Base-by-base conservation (phyloP, 2,797 vertebrate genomes). In the Labeo calbasu region DNA sequence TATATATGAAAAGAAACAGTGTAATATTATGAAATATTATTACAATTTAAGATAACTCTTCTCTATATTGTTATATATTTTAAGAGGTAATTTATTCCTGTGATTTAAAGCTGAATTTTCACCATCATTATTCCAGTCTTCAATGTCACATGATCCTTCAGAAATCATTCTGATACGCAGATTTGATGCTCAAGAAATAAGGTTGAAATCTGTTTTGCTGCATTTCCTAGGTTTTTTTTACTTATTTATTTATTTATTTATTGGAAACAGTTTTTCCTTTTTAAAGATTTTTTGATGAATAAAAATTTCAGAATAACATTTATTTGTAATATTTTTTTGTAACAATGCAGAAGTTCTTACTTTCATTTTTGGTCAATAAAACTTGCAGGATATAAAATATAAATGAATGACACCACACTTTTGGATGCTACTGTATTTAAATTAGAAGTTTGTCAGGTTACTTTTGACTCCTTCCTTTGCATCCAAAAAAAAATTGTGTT, bases 401-500 rank as follows among this genome's bases (percentile, higher is more conserved):
- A 21, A 19, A 19, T 25, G 1, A 21, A 11, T 21, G 11, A 17
- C n/a, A 10, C 46, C 23, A 72, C 17, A 50, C 66, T 19, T 71
- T 72, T 69, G 10, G 11, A 43, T 43, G 15, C 7, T 15, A 8
- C 12, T 70, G 13, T 70, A 23, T 14, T n/a, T 7, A 5, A 21
- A 4, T 36, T 36, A 36, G 40, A 43, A 8, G 40, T 40, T 40
- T 4, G 6, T 43, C 9, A 61, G 25, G 23, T 15, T 5, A 25
- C n/a, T 15, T 19, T 25, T 59, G n/a, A 70, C 40, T 57, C 21
- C 28, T 79, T 19, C 11, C 14, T 77, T 82, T 19, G 75, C 25
- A 40, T 71, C 50, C 59, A 15, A 51, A 17, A 76, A 76, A 77
- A 85, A 51, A 70, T 53, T 50, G 19, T 25, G 4, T 66, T 25